phyloP scores from a whole-genome alignment of 2,113 vertebrate genomes.

The Atlantisia rogersi region DNA sequence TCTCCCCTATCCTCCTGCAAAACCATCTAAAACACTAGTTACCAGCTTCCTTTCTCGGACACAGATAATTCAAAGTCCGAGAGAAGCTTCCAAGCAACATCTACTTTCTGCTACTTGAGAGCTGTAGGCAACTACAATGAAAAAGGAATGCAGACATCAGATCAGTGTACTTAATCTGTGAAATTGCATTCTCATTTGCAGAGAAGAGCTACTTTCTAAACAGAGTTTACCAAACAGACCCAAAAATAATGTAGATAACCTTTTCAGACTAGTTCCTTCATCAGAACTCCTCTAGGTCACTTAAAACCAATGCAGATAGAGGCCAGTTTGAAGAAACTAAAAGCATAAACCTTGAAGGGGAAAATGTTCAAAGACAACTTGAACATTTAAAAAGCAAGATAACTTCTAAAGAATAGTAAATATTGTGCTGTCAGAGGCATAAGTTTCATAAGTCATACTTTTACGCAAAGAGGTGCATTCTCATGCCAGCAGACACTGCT shows the following conservation, averaged over 20 bases:
- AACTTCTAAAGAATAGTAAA: background rate
- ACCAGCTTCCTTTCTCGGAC: background rate
- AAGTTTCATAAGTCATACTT: background rate
- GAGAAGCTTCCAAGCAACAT: background rate
- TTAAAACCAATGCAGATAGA: background rate
- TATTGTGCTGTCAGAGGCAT: background rate
- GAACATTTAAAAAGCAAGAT: background rate
- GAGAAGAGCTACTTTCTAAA: background rate
- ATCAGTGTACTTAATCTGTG: background rate
- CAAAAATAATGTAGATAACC: background rate
- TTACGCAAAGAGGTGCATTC: background rate
- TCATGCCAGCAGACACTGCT: background rate
- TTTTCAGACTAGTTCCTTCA: background rate
- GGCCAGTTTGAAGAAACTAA: background rate
- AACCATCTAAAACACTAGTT: background rate
- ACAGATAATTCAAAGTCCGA: background rate
- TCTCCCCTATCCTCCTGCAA: background rate
- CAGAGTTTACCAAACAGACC: background rate
- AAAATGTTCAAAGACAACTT: background rate
- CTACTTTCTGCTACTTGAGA: background rate
- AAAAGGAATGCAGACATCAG: background rate
- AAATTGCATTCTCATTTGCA: background rate
- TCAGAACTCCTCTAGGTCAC: background rate
- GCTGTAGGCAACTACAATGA: background rate
- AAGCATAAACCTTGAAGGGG: background rate